Evolutionary conservation across 2,888 invertebrate species (phyloP).

Genomic region (Ichneumoninae sp.): DNA sequence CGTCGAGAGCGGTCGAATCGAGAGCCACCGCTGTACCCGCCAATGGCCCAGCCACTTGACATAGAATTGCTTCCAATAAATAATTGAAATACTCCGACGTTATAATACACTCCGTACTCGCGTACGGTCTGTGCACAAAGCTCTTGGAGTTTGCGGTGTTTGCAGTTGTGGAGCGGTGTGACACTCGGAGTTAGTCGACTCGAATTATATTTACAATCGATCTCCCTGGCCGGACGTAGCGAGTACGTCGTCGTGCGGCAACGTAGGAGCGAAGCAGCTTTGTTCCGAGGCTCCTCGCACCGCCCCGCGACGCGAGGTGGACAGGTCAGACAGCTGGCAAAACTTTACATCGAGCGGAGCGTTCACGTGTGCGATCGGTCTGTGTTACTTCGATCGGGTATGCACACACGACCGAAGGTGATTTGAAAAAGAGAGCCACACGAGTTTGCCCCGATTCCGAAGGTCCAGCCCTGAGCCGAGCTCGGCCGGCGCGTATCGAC

Average conservation of each 20-base stretch:
- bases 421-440: background rate
- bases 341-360: conserved; percentile 22
- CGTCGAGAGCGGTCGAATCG: background rate
- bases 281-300: conserved; percentile 44
- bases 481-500: background rate
- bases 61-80: conserved; percentile 58
- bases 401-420: background rate
- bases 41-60: conserved; percentile 65
- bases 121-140: background rate
- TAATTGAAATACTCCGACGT: conserved; percentile 41
- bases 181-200: conserved; percentile 27
- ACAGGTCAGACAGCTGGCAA: conserved; percentile 17
- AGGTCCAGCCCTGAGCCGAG: conserved; percentile 35
- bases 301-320: conserved; percentile 6
- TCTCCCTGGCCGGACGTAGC: background rate
- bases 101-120: background rate
- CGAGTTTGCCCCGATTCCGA: conserved; percentile 39
- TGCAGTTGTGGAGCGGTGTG: background rate
- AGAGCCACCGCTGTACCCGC: conserved; percentile 41
- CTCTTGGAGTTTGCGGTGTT: background rate
- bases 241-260: conserved; percentile 2
- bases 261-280: conserved; percentile 23
- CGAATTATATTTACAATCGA: conserved; percentile 61
- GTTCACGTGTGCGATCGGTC: conserved; percentile 5
- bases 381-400: background rate